A percentile compares a stretch with the other conserved stretches of the same genome.
Evolutionary conservation across 2,113 vertebrate genomes (phyloP).

Genomic region (Hystrix cristata): DNA sequence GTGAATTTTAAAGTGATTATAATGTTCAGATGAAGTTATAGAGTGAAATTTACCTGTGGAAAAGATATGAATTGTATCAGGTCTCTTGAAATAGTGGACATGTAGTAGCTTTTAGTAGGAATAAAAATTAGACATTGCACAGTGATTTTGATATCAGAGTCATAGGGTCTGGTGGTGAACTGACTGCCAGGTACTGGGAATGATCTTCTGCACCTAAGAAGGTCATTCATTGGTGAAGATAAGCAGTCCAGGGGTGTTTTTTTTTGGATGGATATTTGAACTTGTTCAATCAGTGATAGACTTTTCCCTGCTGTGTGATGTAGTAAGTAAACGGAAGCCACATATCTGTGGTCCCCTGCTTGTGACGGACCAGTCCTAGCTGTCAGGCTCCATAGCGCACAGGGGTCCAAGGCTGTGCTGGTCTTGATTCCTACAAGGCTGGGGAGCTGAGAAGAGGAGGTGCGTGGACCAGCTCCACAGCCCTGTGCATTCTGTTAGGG

Average conservation of each 20-base stretch:
- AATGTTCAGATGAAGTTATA: neutral
- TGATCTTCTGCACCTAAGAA: neutral
- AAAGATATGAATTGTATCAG: neutral
- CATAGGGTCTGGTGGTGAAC: neutral
- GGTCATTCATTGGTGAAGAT: neutral
- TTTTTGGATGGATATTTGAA: neutral
- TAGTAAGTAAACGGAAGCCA: neutral
- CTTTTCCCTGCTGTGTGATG: neutral
- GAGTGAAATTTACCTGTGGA: neutral
- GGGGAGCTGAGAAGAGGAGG: neutral
- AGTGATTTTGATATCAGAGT: neutral
- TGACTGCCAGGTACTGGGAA: accelerated
- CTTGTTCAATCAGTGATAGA: neutral
- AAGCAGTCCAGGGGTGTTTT: neutral
- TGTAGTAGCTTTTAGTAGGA: neutral
- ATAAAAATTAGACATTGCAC: neutral
- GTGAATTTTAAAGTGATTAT: slow-evolving; percentile 42
- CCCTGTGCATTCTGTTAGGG: neutral
- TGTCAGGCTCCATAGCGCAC: accelerated
- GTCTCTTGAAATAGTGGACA: neutral
- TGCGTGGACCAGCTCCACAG: neutral
- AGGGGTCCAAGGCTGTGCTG: accelerated
- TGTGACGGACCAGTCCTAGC: neutral
- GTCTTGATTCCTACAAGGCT: neutral
- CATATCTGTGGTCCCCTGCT: neutral